A percentile compares a stretch with the other conserved stretches of the same genome.
These are phyloP conservation scores for Phylloscopus whistleri DNA, from an alignment of 2,113 vertebrate species.

Conservation along the genomic window DNA sequence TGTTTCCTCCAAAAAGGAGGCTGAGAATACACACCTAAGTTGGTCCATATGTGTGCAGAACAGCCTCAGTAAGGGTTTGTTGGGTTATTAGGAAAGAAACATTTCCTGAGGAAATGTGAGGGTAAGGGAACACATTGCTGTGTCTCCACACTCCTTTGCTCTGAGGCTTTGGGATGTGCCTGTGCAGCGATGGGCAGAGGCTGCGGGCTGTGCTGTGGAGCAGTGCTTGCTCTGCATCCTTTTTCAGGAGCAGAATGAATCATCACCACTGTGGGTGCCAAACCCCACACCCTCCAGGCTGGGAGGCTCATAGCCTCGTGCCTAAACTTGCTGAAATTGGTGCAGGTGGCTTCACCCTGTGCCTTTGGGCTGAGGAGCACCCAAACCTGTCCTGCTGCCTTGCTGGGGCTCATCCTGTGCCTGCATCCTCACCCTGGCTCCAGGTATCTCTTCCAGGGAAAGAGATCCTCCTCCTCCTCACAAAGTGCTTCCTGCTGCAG, in stretches of 20 bases:
- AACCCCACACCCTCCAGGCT: not conserved
- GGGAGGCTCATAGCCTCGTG: not conserved
- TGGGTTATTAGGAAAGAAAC: not conserved
- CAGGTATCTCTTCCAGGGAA: not conserved
- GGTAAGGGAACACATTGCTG: not conserved
- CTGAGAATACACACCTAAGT: rapidly evolving
- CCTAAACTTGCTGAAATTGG: not conserved
- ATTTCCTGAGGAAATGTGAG: not conserved
- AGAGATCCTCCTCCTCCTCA: not conserved
- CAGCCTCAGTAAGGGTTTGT: not conserved
- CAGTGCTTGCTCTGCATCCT: not conserved
- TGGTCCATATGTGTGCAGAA: rapidly evolving
- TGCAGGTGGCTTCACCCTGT: not conserved
- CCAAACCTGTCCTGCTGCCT: rapidly evolving
- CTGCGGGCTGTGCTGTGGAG: not conserved
- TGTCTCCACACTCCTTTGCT: not conserved
- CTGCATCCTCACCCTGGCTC: not conserved
- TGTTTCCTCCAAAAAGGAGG: not conserved
- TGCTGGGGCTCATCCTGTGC: not conserved
- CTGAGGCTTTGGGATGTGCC: not conserved
- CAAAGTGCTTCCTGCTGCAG: not conserved
- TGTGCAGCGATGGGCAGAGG: rapidly evolving
- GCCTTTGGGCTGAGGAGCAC: not conserved
- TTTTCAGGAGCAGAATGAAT: not conserved
- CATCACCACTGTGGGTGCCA: not conserved